Evolutionary conservation across 2,113 vertebrate species (phyloP), one percentile per base, ranked within the genome.

Genomic region (Sinocyclocheilus anophthalmus): DNA sequence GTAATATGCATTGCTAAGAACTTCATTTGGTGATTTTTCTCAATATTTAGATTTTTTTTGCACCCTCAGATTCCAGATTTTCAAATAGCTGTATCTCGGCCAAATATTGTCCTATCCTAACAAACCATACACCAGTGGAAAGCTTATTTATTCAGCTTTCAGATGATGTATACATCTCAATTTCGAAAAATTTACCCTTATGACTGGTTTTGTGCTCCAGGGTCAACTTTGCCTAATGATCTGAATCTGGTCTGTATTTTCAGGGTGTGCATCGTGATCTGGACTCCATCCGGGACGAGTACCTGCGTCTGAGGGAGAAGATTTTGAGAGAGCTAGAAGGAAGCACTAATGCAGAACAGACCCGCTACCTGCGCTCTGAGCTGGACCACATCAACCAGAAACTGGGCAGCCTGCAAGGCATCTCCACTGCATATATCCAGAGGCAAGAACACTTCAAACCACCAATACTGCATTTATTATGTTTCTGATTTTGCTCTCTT

Each of bases 351-450:
- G 90, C 91, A 0, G 93, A 95, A 42, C 94, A 95, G 76, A 93
- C 92, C 72, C 94, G 85, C 75, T 95, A 94, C 87, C 92, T 95
- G 4, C 90, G 86, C 77, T 92, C 95, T 6, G 97, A 99, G 89
- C 94, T 99, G 59, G 95, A 95, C 42, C 92, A 95, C 50, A 94
- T 99, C 3, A 96, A 96, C 92, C 95, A 96, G 84, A 98, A 97
- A 89, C 93, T 98, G 87, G 95, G 95, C 88, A 96, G 93, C 37
- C 95, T 98, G 90, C 95, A 97, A 76, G 94, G 96, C 5, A 96
- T 97, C 85, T 96, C 97, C 76, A 89, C 94, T 39, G 94, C 93
- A 81, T 99, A 99, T 91, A 84, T 95, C 84, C 95, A 98, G 84
- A 98, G 97, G 98, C 98, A 93, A 91, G 89, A 75, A 42, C 83